Evolutionary conservation across 2,888 invertebrate species (phyloP), one percentile per base, ranked within the genome.

Genomic region (Parthenolecanium corni): DNA sequence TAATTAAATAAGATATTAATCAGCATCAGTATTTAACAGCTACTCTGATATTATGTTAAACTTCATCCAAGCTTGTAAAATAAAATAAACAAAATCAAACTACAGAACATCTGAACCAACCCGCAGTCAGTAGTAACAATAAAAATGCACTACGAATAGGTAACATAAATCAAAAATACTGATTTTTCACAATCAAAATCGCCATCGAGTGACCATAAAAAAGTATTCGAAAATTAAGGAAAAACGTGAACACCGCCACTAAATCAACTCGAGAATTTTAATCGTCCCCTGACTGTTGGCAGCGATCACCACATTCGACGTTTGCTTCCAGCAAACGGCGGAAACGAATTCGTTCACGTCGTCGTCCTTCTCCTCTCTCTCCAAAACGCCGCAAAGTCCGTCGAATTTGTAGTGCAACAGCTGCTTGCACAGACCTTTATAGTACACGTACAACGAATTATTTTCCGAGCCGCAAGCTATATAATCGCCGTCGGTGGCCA

Each of bases 391-490:
- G 64, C 85, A 78, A 3, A 47, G 21, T 5, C 87, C 83, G 71
- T 91, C 91, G 76, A 94, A 94, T 71, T 89, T 84, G 74, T 88
- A 90, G 62, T 83, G 85, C 69, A 93, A 83, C 69, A 94, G 75
- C 68, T 89, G 91, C 70, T 89, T 86, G 25, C 89, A 85, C 64
- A 95, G 76, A 0, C 89, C 90, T 71, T 89, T 86, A 75, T 92
- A 93, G 76, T 94, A 95, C 54, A 95, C 81, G 72, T 89, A 94
- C 4, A 94, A 77, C 0, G 91, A 85, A 74, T 95, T 95, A 73
- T 93, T 93, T 76, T 95, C 94, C 2, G 92, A 93, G 62, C 94
- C 94, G 75, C 93, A 94, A 0, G 92, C 91, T 25, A 95, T 83
- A 73, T 92, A 94, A 75, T 91, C 84, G 1, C 89, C 89, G 72